A percentile compares a stretch with the other conserved stretches of the same genome.
phyloP scores from a whole-genome alignment of 2,888 invertebrate species.

The Drosophila melanosoma region DNA sequence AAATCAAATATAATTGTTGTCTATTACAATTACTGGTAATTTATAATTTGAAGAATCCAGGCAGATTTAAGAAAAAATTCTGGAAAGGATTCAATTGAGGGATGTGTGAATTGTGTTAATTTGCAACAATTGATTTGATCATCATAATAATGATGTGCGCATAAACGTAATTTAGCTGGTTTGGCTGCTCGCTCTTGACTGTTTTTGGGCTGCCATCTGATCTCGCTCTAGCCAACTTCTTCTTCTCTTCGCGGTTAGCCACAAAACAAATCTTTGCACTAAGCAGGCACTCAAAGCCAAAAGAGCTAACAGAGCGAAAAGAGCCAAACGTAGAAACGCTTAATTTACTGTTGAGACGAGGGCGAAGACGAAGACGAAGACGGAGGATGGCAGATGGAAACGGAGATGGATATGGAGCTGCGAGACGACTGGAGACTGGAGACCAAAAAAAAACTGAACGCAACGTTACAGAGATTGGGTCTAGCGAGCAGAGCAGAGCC shows the following conservation, averaged over 20 bases:
- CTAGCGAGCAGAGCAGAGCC: not conserved
- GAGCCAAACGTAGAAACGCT: slow-evolving; percentile 47
- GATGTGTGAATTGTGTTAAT: no score
- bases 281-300: slow-evolving; percentile 55
- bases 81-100: not conserved
- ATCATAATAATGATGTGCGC: slow-evolving; percentile 18
- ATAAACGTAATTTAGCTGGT: slow-evolving; percentile 21
- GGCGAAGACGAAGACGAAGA: not conserved
- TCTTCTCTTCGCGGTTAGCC: slow-evolving; percentile 11
- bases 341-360: slow-evolving; percentile 55
- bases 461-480: slow-evolving; percentile 11
- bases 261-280: slow-evolving; percentile 68
- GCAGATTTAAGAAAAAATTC: not conserved
- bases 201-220: not conserved
- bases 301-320: slow-evolving; percentile 24
- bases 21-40: not conserved
- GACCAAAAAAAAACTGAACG: slow-evolving; percentile 5
- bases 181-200: slow-evolving; percentile 5
- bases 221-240: not conserved
- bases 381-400: not conserved
- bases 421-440: slow-evolving; percentile 9
- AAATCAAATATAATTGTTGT: not conserved
- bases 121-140: not conserved
- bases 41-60: not conserved
- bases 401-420: slow-evolving; percentile 1